Conservation (phyloP, 23 tunicate species). For the Aplidium turbinatum region DNA sequence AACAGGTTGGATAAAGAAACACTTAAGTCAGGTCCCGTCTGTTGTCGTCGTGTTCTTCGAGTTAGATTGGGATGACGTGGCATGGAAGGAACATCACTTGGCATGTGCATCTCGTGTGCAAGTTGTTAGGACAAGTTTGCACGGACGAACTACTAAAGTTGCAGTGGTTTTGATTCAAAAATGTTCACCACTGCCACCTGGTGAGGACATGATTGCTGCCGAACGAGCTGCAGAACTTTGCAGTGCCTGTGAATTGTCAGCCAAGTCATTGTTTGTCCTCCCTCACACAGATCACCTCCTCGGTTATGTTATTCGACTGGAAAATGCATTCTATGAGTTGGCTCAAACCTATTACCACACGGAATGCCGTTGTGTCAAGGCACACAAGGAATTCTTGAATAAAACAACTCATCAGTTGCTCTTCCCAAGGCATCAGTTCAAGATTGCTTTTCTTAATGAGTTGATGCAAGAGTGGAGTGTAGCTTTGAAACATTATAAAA, state of each 20-base stretch:
- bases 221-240: constrained; percentile 85
- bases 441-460: constrained; percentile 81
- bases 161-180: constrained; percentile 84
- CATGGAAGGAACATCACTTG: constrained; percentile 79
- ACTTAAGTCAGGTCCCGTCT: constrained; percentile 63
- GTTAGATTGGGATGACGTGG: constrained; percentile 89
- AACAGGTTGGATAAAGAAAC: constrained; percentile 80
- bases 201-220: constrained; percentile 88
- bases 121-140: constrained; percentile 82
- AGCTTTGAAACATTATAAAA: constrained; percentile 54
- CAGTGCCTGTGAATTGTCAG: constrained; percentile 89
- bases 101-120: constrained; percentile 91
- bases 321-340: constrained; percentile 81
- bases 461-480: constrained; percentile 65
- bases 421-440: constrained; percentile 86
- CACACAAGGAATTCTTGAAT: constrained; percentile 84
- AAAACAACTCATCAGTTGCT: constrained; percentile 93
- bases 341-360: constrained; percentile 82
- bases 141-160: constrained; percentile 77
- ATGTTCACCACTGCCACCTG: constrained; percentile 86
- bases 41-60: constrained; percentile 89
- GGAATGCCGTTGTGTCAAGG: constrained; percentile 58
- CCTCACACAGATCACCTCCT: constrained; percentile 82
- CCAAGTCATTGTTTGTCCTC: constrained; percentile 80
- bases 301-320: constrained; percentile 80